A percentile compares a stretch with the other conserved stretches of the same genome.
phyloP scores from a whole-genome alignment of 2,113 vertebrate genomes.

The Tragelaphus strepsiceros region DNA sequence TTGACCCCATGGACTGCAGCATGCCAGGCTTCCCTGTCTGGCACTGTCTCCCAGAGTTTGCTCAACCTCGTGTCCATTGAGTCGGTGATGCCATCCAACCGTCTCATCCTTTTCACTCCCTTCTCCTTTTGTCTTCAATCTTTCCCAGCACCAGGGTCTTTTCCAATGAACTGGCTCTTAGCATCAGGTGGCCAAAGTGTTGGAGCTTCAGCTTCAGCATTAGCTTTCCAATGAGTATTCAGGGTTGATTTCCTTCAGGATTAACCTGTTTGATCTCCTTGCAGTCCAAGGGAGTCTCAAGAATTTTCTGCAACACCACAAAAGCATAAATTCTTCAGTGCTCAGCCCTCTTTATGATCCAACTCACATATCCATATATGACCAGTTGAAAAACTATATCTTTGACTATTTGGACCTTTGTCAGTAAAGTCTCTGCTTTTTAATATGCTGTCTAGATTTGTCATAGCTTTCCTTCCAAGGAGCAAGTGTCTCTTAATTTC shows the following conservation, averaged over 20 bases:
- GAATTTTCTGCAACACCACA: neutral
- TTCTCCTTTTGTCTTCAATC: neutral
- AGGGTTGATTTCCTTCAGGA: neutral
- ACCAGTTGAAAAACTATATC: neutral
- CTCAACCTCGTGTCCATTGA: neutral
- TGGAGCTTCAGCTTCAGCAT: neutral
- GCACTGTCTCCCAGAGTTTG: neutral
- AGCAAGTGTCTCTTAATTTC: neutral
- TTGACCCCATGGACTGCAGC: neutral
- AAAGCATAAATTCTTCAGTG: neutral
- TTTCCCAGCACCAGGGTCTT: neutral
- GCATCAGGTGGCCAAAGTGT: neutral
- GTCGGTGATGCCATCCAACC: neutral
- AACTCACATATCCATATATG: neutral
- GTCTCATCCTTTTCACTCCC: neutral
- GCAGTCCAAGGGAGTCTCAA: neutral
- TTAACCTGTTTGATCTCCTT: neutral
- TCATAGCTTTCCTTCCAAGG: neutral
- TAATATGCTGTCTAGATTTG: neutral
- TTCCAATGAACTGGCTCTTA: neutral
- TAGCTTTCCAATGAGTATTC: neutral
- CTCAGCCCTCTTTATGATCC: neutral
- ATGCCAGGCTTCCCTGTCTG: neutral
- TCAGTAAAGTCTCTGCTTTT: neutral
- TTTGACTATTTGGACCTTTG: neutral